Base-by-base conservation (phyloP, 2,113 vertebrate species). In the Platanista minor region DNA sequence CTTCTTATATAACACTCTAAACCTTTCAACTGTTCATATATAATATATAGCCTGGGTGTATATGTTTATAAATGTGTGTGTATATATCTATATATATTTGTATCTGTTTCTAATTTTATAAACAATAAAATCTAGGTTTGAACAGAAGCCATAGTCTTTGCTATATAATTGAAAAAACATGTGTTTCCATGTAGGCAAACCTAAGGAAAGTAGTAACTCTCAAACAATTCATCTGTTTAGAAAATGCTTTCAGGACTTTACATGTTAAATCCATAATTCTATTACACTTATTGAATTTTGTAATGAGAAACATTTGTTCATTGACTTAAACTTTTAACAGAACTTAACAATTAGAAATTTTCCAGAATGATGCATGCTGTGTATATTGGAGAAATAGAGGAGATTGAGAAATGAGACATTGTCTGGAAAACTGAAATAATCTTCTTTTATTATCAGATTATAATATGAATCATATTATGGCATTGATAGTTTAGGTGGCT, bases 101-200 rank as follows among this genome's bases (percentile, higher is more conserved):
- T 97, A 21, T 98, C 97, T 97, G 97, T 97, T 98, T 98, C 84
- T 98, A 90, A 97, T 98, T 98, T 98, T 97, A 88, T 97, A 98
- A 98, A 97, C 96, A 98, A 95, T 98, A 97, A 98, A 97, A 97
- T 87, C 69, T 93, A 92, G 88, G 66, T 89, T 92, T 97, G 95
- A 98, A 98, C 97, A 98, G 97, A 98, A 98, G 95, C 94, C 88
- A 96, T 86, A 93, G 91, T 98, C 86, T 92, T 95, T 96, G 72
- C 87, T 97, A 84, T 97, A 72, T 98, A 98, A 98, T 98, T 97
- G 94, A 86, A 97, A 98, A 95, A 96, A 92, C 77, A 27, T 97
- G 97, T 97, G 88, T 97, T 95, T 91, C 92, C 69, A 66, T 96
- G 57, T 94, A 90, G 93, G 84, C 96, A 90, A 94, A 89, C 54